A percentile compares a stretch with the other conserved stretches of the same genome.
Conservation (phyloP, 1,140 invertebrate species). For the Coelopa frigida region DNA sequence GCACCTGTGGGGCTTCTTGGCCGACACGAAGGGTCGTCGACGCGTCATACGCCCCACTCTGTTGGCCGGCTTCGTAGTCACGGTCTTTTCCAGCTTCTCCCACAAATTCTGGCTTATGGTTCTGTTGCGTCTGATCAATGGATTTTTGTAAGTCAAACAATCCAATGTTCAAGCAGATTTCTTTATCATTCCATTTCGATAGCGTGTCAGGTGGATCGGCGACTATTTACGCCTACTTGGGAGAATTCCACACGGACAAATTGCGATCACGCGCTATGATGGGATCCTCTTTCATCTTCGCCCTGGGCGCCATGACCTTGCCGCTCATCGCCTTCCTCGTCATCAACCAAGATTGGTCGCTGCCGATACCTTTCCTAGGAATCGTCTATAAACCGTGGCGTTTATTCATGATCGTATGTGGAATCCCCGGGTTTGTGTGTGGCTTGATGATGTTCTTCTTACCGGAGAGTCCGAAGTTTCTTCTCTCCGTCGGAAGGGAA, state of each 20-base stretch:
- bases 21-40: conserved; percentile 63
- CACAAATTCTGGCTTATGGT: conserved; percentile 17
- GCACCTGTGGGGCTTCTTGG: conserved; percentile 67
- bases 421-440: conserved; percentile 16
- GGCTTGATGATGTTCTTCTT: conserved; percentile 47
- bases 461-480: conserved; percentile 69
- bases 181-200: conserved; percentile 1
- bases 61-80: conserved; percentile 14
- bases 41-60: conserved; percentile 51
- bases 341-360: conserved; percentile 19
- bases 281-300: conserved; percentile 24
- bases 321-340: conserved; percentile 17
- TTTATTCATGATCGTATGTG: conserved; percentile 20
- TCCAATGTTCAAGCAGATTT: conserved; percentile 2
- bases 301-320: conserved; percentile 19
- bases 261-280: conserved; percentile 18
- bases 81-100: conserved; percentile 15
- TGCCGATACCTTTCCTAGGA: conserved; percentile 14
- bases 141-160: conserved; percentile 25
- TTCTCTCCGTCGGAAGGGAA: conserved; percentile 52
- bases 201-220: conserved; percentile 20
- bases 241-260: conserved; percentile 19
- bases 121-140: conserved; percentile 18
- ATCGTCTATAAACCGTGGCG: conserved; percentile 22
- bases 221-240: conserved; percentile 20